phyloP scores from a whole-genome alignment of 2,888 invertebrate genomes.

The Ariolimax columbianus region DNA sequence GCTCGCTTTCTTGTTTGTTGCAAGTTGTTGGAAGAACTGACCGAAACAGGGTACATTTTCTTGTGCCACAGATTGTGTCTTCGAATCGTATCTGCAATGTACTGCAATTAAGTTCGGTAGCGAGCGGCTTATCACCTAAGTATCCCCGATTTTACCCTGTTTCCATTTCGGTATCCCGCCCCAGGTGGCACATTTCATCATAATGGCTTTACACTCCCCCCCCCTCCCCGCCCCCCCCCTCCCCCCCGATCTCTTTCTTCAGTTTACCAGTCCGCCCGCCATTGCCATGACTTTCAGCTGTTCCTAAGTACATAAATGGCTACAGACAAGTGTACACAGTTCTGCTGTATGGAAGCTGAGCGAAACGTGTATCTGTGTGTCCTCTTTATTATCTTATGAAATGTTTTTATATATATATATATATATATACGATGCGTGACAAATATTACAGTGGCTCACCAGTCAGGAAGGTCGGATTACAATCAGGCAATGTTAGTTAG shows the following conservation, averaged over 20 bases:
- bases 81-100: not conserved
- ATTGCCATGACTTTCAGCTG: not conserved
- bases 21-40: not conserved
- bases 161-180: not conserved
- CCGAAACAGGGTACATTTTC: not conserved
- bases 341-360: not conserved
- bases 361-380: not conserved
- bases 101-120: not conserved
- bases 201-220: constrained; percentile 25
- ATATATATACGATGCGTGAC: no score
- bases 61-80: not conserved
- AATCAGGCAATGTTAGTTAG: no score
- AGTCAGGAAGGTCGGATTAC: no score
- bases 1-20: no score
- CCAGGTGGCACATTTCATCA: constrained; percentile 41
- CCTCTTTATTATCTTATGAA: no score
- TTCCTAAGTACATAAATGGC: not conserved
- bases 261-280: not conserved
- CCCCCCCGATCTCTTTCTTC: not conserved
- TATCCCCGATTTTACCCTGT: not conserved
- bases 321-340: not conserved
- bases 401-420: no score
- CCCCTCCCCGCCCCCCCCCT: not conserved
- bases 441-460: no score
- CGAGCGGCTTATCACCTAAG: not conserved